Base-by-base conservation (phyloP, 2,888 invertebrate species). In the Camptogramma bilineatum region DNA sequence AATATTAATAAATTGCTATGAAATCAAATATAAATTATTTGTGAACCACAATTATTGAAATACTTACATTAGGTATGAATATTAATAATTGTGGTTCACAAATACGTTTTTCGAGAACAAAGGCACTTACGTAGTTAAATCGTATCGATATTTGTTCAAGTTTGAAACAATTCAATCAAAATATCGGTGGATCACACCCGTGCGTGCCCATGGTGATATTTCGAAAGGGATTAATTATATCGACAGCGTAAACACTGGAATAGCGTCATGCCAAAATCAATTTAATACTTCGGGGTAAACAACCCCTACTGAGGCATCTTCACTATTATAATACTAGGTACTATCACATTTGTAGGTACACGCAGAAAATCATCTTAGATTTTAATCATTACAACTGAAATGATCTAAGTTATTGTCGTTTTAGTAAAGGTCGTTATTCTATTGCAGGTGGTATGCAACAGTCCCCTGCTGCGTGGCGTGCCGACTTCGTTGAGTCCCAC, bases 361-460 rank as follows among this genome's bases (percentile, higher is more conserved):
- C 8, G 9, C 13, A 34, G 13, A 34, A 24, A 34, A 34, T 10
- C 1, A 8, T 3, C 10, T 2, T 34, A 34, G 13, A 13, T 9
- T 13, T 34, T 34, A 34, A 4, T 2, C 9, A 10, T 9, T 34
- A 34, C 34, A 34, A 7, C 13, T 5, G 10, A 21, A 21, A 53
- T 10, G 10, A 42, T 7, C 17, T 46, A 18, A 4, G 46, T 73
- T 73, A 56, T 66, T 73, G 39, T 54, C 39, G 34, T 39, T 48
- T 48, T 21, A 5, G 10, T 51, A 17, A 39, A n/a, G 9, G 62
- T n/a, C 13, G 13, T 66, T 62, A 39, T 71, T 75, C 73, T 78
- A 72, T 93, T 88, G 54, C 94, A 97, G 97, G 97, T 97, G 75
- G 95, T 97, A 81, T 97, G 97, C 94, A 97, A 97, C 93, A 97